Evolutionary conservation across 2,888 invertebrate species (phyloP).

Genomic region (Emmelina monodactyla): DNA sequence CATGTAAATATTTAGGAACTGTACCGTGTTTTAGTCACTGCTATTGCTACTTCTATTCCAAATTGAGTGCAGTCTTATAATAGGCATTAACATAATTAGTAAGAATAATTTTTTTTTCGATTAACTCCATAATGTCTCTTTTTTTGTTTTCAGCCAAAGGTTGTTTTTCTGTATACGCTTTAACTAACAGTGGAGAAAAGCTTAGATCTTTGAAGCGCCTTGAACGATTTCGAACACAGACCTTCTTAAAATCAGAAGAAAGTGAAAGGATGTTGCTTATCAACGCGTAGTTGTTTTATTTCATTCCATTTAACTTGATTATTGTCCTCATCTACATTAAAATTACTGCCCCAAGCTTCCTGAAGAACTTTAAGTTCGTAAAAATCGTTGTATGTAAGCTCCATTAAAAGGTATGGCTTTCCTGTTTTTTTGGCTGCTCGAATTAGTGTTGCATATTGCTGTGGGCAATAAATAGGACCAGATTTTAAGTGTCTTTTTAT

Average conservation of each 20-base stretch:
- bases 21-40: conserved; percentile 4
- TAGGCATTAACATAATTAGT: conserved; percentile 7
- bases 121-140: conserved; percentile 9
- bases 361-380: conserved; percentile 15
- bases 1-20: conserved; percentile 3
- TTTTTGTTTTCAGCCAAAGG: conserved; percentile 8
- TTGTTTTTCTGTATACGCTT: conserved; percentile 9
- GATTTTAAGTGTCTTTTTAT: conserved; percentile 15
- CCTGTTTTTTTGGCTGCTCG: conserved; percentile 20
- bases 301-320: conserved; percentile 17
- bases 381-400: conserved; percentile 19
- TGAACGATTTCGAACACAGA: conserved; percentile 10
- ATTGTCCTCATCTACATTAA: conserved; percentile 15
- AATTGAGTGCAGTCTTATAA: conserved; percentile 9
- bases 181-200: conserved; percentile 7
- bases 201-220: conserved; percentile 6
- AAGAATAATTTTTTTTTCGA: conserved; percentile 7
- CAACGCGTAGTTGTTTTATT: conserved; percentile 16
- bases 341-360: conserved; percentile 16
- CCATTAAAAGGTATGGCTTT: conserved; percentile 15
- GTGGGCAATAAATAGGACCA: conserved; percentile 17
- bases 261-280: conserved; percentile 10
- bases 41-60: conserved; percentile 8
- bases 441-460: conserved; percentile 18
- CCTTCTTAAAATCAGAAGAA: no score